Evolutionary conservation across 2,113 vertebrate genomes (phyloP).

Genomic region (Cephalopholis sonnerati): DNA sequence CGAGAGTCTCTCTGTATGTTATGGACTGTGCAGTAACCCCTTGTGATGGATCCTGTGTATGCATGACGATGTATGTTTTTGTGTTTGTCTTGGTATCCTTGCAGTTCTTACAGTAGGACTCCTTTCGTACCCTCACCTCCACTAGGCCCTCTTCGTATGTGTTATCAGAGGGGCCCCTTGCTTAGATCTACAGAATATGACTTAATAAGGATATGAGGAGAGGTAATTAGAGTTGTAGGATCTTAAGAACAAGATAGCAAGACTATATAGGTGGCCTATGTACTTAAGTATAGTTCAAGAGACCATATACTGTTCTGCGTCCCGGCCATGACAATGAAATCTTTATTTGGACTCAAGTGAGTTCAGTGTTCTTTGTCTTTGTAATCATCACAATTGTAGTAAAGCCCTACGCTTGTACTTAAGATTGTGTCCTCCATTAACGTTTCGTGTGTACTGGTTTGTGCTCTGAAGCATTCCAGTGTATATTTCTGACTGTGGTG

Average conservation of each 20-base stretch:
- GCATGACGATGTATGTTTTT: not conserved
- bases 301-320: not conserved
- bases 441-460: not conserved
- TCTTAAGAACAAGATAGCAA: not conserved
- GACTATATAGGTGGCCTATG: not conserved
- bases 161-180: not conserved
- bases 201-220: not conserved
- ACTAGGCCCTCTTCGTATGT: not conserved
- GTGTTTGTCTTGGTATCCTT: not conserved
- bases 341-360: not conserved
- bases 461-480: conserved; percentile 8
- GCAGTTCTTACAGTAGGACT: not conserved
- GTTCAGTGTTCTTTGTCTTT: not conserved
- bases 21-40: not conserved
- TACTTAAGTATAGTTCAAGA: not conserved
- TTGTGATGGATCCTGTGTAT: not conserved
- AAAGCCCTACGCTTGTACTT: not conserved
- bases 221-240: not conserved
- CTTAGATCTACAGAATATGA: not conserved
- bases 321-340: not conserved
- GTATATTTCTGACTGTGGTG: conserved; percentile 20
- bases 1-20: not conserved
- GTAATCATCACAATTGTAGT: conserved; percentile 1
- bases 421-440: conserved; percentile 5
- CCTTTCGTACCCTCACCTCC: not conserved